Conservation (phyloP, 2,888 invertebrate genomes). For the Cosmia trapezina region DNA sequence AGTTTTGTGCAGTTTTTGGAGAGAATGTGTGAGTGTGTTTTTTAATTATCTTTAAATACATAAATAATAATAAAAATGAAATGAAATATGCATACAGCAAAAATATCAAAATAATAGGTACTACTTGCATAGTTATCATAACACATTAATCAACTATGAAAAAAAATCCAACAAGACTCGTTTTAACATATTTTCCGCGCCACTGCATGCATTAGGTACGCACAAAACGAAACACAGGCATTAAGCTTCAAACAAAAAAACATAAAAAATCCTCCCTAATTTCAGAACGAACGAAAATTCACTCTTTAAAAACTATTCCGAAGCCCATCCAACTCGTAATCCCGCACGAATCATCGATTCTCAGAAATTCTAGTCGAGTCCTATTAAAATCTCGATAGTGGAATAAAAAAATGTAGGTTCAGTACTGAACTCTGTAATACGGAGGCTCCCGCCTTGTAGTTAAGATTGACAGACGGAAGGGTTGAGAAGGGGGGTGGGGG, state of each 20-base stretch:
- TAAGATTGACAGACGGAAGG: conserved; percentile 90
- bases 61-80: background rate
- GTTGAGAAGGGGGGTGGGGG: conserved; percentile 79
- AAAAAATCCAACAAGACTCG: background rate
- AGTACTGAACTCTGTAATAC: conserved; percentile 82
- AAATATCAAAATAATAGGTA: conserved; percentile 1
- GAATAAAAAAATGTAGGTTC: conserved; percentile 81
- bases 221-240: conserved; percentile 41
- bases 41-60: background rate
- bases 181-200: conserved; percentile 35
- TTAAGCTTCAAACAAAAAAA: conserved; percentile 31
- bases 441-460: conserved; percentile 84
- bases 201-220: conserved; percentile 45
- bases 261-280: conserved; percentile 45
- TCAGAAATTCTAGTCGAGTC: conserved; percentile 75
- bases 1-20: background rate
- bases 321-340: conserved; percentile 60
- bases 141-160: background rate
- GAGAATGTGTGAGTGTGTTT: background rate
- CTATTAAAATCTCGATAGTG: conserved; percentile 84
- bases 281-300: conserved; percentile 55
- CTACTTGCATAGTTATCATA: background rate
- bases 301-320: conserved; percentile 63
- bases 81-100: background rate
- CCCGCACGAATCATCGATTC: conserved; percentile 81